Evolutionary conservation across 2,888 invertebrate species (phyloP), one percentile per base, ranked within the genome.

Genomic region (Netelia inedita): DNA sequence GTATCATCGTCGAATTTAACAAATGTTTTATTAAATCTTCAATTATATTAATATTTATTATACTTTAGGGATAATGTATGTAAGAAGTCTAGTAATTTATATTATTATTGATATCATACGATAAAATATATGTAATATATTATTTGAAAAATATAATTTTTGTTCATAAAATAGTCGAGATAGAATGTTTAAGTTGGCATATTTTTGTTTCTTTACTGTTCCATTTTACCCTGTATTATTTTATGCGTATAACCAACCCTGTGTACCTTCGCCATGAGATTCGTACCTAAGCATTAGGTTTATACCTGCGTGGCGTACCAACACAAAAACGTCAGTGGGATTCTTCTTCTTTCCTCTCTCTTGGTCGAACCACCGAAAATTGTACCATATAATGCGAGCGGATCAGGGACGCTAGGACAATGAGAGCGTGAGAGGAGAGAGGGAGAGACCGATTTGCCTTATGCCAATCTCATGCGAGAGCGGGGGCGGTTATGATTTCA

Each of bases 341-440:
- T 82, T 83, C 66, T 83, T 86, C 82, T 73, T 79, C 79, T 50
- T 55, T 23, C 14, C 74, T 69, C 68, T 55, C 21, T 74, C 68
- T 79, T 76, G 65, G 73, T 85, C 85, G 83, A 89, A 90, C 89
- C 87, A 87, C 91, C 91, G 89, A 93, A 93, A 93, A 92, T 93
- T 91, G 90, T 92, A 93, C 91, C 92, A 93, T 92, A 92, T 92
- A 92, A 93, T 92, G 89, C 92, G 89, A 78, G 63, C 85, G 81
- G 83, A 88, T 83, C 86, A 81, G 89, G 89, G 86, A 61, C 85
- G 87, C 87, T 89, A 68, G 88, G 90, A 92, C 92, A 93, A 92
- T 91, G 66, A 41, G 43, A 72, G 63, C 35, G 9, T 50, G 90
- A 90, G 90, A 76, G 66, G 41, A 59, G 19, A 57, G 73, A 53